Evolutionary conservation across 2,888 invertebrate genomes (phyloP), one percentile per base, ranked within the genome.

Genomic region (Limenitis camilla): DNA sequence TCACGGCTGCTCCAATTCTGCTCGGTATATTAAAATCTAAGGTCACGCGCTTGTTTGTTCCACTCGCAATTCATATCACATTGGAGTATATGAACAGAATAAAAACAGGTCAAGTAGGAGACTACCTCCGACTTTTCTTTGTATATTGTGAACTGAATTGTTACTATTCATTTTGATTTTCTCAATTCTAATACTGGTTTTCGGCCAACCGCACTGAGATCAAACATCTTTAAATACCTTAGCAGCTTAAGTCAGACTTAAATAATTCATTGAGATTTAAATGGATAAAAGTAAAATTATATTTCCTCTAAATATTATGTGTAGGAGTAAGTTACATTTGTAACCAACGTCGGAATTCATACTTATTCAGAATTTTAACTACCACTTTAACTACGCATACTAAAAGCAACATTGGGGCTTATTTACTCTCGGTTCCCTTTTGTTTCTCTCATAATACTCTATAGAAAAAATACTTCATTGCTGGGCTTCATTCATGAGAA

Each of bases 1-100:
- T 58, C 58, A 56, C 48, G 54, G 32, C 40, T 56, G 52, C 51
- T 55, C 59, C 55, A 57, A 51, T 59, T 61, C 35, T 39, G 48
- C 44, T 40, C 46, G 40, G 52, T 54, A 55, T 38, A 56, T 59
- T 56, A 45, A 57, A 52, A 58, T 51, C 46, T 58, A 61, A 61
- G 61, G 59, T 52, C 56, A 51, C 40, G n/a, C 43, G 52, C 43
- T 40, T 55, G 46, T 50, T 53, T 59, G 55, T 53, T 49, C 41
- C 36, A 55, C 55, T 52, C 56, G 61, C 52, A 54, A 54, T 46
- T 55, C 50, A 58, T 49, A 49, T 56, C 40, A 30, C 42, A 42
- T 49, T 40, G 33, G 36, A 52, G 32, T 19, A 36, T 39, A 30
- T 39, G 42, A 8, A 40, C 39, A 45, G 29, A 40, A 52, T 30